A percentile compares a stretch with the other conserved stretches of the same genome.
phyloP scores from a whole-genome alignment of 2,113 vertebrate genomes.

The Gobio gobio region DNA sequence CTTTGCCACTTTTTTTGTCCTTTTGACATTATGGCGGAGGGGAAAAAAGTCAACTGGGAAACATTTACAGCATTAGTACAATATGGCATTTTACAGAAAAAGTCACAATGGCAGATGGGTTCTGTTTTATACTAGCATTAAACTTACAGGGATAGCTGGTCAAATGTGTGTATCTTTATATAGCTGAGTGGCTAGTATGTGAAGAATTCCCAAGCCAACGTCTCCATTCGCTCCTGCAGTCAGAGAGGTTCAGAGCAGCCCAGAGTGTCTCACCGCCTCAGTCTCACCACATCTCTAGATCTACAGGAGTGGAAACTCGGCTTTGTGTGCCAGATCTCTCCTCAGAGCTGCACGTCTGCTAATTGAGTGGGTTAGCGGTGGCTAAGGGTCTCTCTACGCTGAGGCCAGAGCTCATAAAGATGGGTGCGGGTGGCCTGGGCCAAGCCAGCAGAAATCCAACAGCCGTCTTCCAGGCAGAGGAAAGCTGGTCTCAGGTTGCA shows the following conservation, averaged over 20 bases:
- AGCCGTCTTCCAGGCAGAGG: slow-evolving; percentile 47
- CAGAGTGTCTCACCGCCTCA: background rate
- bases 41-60: background rate
- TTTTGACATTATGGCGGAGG: too few relatives aligned
- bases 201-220: slow-evolving; percentile 4
- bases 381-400: slow-evolving; percentile 29
- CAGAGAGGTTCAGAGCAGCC: background rate
- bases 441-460: slow-evolving; percentile 2
- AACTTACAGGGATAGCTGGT: background rate
- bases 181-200: background rate
- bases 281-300: slow-evolving; percentile 13
- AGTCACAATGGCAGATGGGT: background rate
- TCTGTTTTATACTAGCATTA: background rate
- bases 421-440: slow-evolving; percentile 10
- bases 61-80: background rate
- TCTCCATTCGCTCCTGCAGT: background rate
- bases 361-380: slow-evolving; percentile 56
- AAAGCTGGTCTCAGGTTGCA: slow-evolving; percentile 55
- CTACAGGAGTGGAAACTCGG: slow-evolving; percentile 35
- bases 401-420: slow-evolving; percentile 34
- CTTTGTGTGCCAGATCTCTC: slow-evolving; percentile 31
- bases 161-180: background rate
- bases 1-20: too few relatives aligned
- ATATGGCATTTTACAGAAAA: background rate
- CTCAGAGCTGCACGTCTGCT: slow-evolving; percentile 43